These are phyloP conservation scores for Coptodon bakossiorum DNA, from an alignment of 2,113 vertebrate genomes.

Conservation along the genomic window DNA sequence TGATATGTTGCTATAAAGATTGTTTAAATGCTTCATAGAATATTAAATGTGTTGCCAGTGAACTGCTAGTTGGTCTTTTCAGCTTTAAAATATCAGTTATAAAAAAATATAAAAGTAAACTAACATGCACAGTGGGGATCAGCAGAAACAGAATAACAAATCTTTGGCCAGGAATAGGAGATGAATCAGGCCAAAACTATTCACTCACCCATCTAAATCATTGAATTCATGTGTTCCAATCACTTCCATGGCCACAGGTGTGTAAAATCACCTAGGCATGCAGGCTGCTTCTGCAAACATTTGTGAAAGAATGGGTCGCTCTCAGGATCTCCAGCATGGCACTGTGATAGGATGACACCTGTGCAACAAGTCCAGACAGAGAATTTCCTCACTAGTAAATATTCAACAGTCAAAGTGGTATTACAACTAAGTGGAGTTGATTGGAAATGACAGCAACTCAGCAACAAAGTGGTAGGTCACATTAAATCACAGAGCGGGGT, in stretches of 20 bases:
- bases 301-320: not conserved
- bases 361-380: not conserved
- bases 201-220: not conserved
- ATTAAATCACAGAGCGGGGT: not conserved
- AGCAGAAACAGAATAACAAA: not conserved
- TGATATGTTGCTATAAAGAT: not conserved
- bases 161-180: not conserved
- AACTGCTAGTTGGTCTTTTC: not conserved
- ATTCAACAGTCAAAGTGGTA: not conserved
- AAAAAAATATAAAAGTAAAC: not conserved
- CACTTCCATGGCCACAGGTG: not conserved
- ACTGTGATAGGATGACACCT: not conserved
- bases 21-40: not conserved
- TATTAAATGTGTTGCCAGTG: not conserved
- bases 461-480: not conserved
- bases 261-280: not conserved
- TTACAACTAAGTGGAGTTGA: not conserved
- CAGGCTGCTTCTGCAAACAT: not conserved
- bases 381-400: not conserved
- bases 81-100: not conserved
- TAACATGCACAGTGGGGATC: not conserved
- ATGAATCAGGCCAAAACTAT: not conserved
- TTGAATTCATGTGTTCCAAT: not conserved
- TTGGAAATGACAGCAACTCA: not conserved
- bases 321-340: not conserved